Evolutionary conservation across 2,888 invertebrate species (phyloP).

Genomic region (Anagyrus pseudococci): DNA sequence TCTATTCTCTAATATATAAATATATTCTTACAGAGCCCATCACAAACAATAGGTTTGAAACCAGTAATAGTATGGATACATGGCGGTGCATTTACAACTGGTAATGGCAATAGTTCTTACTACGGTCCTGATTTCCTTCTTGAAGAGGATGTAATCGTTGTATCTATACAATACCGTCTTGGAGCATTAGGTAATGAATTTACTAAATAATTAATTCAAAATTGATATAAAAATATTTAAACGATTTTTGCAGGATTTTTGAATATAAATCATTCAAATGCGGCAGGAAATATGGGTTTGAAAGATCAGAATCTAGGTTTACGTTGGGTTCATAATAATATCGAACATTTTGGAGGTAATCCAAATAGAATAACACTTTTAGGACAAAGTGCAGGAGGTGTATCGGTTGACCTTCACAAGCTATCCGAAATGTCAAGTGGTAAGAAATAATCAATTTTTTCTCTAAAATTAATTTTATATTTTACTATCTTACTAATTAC

Average conservation of each 20-base stretch:
- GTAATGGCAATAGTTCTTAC: constrained; percentile 29
- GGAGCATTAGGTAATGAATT: constrained; percentile 43
- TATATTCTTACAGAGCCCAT: no score
- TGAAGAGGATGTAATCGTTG: constrained; percentile 45
- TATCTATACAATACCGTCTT: constrained; percentile 47
- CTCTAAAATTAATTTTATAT: no score
- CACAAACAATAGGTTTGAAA: constrained; percentile 19
- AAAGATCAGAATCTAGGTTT: constrained; percentile 65
- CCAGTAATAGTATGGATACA: constrained; percentile 47
- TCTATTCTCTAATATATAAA: no score
- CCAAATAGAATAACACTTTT: constrained; percentile 70
- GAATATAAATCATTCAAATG: constrained; percentile 42
- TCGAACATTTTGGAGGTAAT: constrained; percentile 73
- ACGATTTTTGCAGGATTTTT: constrained; percentile 40
- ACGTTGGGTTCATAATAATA: constrained; percentile 73
- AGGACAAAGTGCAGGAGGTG: constrained; percentile 66
- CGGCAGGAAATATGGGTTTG: constrained; percentile 45
- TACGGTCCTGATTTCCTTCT: constrained; percentile 48
- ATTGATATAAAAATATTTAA: neutral
- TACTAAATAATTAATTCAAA: neutral
- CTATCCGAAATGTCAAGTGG: constrained; percentile 72
- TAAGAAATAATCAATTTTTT: no score
- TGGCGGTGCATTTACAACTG: constrained; percentile 42
- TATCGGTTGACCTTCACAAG: constrained; percentile 61
- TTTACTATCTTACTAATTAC: no score